These are phyloP conservation scores for Pangasius djambal DNA, from an alignment of 2,797 vertebrate genomes.

Conservation along the genomic window DNA sequence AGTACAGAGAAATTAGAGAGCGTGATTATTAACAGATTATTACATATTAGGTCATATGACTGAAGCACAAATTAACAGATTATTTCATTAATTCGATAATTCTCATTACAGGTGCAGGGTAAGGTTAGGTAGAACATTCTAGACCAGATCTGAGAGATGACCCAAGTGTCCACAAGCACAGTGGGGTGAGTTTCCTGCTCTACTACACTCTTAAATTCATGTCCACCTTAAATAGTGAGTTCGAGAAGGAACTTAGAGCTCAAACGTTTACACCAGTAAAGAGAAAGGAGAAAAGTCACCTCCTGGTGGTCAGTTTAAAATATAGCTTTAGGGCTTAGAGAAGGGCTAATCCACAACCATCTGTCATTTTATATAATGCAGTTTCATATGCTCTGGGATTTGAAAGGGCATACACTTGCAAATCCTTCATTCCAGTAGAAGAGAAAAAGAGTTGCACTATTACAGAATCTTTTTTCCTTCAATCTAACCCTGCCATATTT, in stretches of 20 bases:
- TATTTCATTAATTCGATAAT: background rate
- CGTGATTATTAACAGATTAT: background rate
- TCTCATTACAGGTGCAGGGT: background rate
- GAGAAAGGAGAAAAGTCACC: background rate
- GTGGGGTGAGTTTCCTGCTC: background rate
- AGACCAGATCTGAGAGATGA: background rate
- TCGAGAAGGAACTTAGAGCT: no score
- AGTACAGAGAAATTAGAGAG: background rate
- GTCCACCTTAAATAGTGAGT: background rate
- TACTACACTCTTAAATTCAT: background rate
- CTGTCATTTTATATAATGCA: background rate
- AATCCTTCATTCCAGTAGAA: background rate
- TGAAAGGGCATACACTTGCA: background rate
- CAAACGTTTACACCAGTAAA: background rate
- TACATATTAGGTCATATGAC: background rate
- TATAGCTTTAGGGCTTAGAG: background rate
- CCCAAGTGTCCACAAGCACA: background rate
- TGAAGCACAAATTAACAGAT: background rate
- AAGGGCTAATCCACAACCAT: background rate
- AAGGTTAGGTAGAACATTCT: background rate
- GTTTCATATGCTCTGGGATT: background rate
- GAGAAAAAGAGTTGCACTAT: background rate
- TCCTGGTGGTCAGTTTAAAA: conserved; percentile 1
- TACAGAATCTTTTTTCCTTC: background rate
- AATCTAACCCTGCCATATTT: background rate